These are phyloP conservation scores for Ammodramus savannarum DNA, from an alignment of 2,113 vertebrate species.

Conservation along the genomic window DNA sequence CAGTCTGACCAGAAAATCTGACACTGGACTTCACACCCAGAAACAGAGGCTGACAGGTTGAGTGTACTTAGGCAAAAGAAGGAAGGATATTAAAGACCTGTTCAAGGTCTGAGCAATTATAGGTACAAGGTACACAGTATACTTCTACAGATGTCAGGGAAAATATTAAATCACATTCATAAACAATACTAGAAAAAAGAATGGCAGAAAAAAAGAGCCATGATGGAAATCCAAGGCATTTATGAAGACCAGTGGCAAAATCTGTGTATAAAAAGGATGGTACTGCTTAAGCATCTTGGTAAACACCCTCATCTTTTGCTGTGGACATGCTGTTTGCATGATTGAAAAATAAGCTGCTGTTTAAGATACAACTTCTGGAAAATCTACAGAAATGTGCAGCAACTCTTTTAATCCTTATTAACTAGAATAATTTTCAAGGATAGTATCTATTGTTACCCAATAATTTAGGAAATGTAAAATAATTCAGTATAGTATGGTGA, in stretches of 20 bases:
- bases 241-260: background rate
- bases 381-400: background rate
- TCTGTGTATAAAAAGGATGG: background rate
- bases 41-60: background rate
- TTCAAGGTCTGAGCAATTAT: background rate
- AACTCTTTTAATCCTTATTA: background rate
- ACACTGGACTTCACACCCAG: background rate
- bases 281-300: background rate
- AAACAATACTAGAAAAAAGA: background rate
- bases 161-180: background rate
- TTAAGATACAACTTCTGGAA: background rate
- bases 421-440: background rate
- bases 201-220: background rate
- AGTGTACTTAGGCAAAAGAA: background rate
- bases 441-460: background rate
- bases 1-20: background rate
- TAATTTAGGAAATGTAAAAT: background rate
- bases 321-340: too few species aligned
- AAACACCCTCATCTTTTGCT: background rate
- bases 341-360: background rate
- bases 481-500: background rate
- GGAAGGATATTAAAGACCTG: background rate
- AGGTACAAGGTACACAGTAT: accelerated
- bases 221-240: background rate
- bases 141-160: background rate